Percentiles rank a stretch among this genome's conserved stretches.
phyloP scores from a whole-genome alignment of 2,888 invertebrate genomes.

The Ryuthela nishihirai region DNA sequence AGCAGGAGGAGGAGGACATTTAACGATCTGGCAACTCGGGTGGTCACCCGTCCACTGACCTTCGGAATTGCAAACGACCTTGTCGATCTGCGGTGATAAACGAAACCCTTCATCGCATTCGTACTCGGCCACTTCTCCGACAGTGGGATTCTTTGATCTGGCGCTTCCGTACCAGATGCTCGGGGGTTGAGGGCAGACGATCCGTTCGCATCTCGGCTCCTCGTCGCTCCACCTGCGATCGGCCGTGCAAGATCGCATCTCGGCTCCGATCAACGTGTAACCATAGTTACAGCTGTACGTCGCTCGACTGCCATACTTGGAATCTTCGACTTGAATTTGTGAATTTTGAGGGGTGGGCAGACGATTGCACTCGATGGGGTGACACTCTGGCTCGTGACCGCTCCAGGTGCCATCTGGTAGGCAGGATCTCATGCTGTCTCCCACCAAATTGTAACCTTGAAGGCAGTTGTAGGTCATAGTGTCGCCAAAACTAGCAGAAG shows the following conservation, averaged over 20 bases:
- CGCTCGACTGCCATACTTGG: conserved; percentile 12
- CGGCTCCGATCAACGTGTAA: conserved; percentile 44
- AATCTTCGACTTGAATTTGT: conserved; percentile 6
- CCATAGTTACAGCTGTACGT: conserved; percentile 42
- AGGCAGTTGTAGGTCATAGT: conserved; percentile 35
- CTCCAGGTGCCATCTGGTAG: conserved; percentile 47
- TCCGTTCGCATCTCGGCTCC: conserved; percentile 45
- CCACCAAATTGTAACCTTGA: conserved; percentile 44
- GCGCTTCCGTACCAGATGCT: conserved; percentile 33
- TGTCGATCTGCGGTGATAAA: conserved; percentile 16
- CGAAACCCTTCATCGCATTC: conserved; percentile 21
- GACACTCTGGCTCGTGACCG: conserved; percentile 45
- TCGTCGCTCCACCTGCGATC: conserved; percentile 47
- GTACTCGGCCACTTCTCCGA: conserved; percentile 22
- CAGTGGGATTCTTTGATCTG: conserved; percentile 22
- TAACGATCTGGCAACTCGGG: conserved; percentile 17
- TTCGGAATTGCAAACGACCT: conserved; percentile 17
- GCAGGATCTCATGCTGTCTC: conserved; percentile 44
- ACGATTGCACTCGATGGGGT: conserved; percentile 44
- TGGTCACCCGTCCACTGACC: conserved; percentile 31
- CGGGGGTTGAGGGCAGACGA: conserved; percentile 46
- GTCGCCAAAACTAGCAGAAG: conserved; percentile 40
- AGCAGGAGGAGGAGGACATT: conserved; percentile 23
- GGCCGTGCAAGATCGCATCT: conserved; percentile 45
- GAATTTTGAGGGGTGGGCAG: conserved; percentile 45